Percentiles rank a stretch among this genome's conserved stretches.
phyloP scores from a whole-genome alignment of 2,113 vertebrate species.

The Syngnathus scovelli region DNA sequence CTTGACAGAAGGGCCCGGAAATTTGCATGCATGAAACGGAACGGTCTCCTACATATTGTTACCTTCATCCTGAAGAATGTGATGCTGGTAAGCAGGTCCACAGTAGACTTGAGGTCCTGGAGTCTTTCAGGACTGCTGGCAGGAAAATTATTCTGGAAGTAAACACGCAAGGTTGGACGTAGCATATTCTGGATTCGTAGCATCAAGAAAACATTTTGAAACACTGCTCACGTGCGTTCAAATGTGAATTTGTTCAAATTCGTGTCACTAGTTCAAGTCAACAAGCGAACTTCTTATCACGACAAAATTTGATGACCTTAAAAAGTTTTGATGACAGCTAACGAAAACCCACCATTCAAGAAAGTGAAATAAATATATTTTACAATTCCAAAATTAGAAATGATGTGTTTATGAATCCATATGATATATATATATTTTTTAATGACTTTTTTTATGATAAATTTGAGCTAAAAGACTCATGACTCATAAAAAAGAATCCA shows the following conservation, averaged over 20 bases:
- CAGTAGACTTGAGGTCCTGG: conserved; percentile 96
- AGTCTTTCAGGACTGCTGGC: conserved; percentile 93
- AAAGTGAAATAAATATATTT: too few relatives aligned
- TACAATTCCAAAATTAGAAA: too few relatives aligned
- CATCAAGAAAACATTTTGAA: not conserved
- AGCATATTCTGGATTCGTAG: not conserved
- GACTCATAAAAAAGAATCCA: conserved; percentile 1
- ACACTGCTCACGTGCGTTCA: not conserved
- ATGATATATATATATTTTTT: too few relatives aligned
- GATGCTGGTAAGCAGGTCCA: conserved; percentile 96
- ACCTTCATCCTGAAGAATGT: conserved; percentile 99
- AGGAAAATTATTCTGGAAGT: conserved; percentile 90
- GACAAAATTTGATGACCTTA: not conserved
- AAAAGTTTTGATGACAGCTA: not conserved
- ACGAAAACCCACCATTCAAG: too few relatives aligned
- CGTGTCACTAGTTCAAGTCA: not conserved
- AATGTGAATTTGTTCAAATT: too few relatives aligned
- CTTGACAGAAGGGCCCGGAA: conserved; percentile 21
- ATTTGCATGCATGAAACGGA: not conserved
- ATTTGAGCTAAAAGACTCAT: not conserved
- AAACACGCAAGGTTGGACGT: conserved; percentile 7
- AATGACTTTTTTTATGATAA: too few relatives aligned
- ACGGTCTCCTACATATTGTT: conserved; percentile 54
- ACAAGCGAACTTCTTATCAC: not conserved
- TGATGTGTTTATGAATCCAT: too few relatives aligned